A percentile compares a stretch with the other conserved stretches of the same genome.
phyloP scores from a whole-genome alignment of 2,797 vertebrate species.

The Atherinosoma microstoma region DNA sequence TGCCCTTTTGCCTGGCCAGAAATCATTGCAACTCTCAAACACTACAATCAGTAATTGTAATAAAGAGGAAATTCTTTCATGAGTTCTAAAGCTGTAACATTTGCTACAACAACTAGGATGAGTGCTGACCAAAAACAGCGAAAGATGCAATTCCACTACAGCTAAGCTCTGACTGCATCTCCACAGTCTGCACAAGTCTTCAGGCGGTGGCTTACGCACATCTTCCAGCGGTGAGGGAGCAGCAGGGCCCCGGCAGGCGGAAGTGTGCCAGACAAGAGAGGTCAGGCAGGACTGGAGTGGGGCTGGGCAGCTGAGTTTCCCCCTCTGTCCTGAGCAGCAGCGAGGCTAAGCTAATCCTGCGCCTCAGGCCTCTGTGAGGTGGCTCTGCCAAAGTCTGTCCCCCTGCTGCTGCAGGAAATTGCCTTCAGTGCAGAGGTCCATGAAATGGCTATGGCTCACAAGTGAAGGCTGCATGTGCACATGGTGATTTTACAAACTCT shows the following conservation, averaged over 20 bases:
- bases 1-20: slow-evolving; percentile 6
- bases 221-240: slow-evolving; percentile 62
- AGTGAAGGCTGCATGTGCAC: slow-evolving; percentile 40
- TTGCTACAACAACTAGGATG: slow-evolving; percentile 37
- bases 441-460: slow-evolving; percentile 71
- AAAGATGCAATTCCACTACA: slow-evolving; percentile 56
- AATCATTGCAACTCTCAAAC: not conserved
- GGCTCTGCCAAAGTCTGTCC: slow-evolving; percentile 80
- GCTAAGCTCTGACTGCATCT: slow-evolving; percentile 47
- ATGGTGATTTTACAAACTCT: slow-evolving; percentile 40
- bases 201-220: slow-evolving; percentile 55
- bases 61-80: not conserved
- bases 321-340: slow-evolving; percentile 76
- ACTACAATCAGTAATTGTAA: not conserved
- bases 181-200: slow-evolving; percentile 45
- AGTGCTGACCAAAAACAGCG: slow-evolving; percentile 12
- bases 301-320: slow-evolving; percentile 68
- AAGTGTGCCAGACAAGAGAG: slow-evolving; percentile 70
- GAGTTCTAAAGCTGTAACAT: slow-evolving; percentile 8
- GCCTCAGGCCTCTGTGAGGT: slow-evolving; percentile 76
- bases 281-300: slow-evolving; percentile 59
- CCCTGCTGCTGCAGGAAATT: slow-evolving; percentile 86
- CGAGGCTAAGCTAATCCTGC: slow-evolving; percentile 79
- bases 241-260: slow-evolving; percentile 52
- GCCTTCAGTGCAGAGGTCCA: slow-evolving; percentile 80